Percentiles rank a stretch among this genome's conserved stretches.
phyloP scores from a whole-genome alignment of 2,888 invertebrate genomes.

The Drosophila affinis region DNA sequence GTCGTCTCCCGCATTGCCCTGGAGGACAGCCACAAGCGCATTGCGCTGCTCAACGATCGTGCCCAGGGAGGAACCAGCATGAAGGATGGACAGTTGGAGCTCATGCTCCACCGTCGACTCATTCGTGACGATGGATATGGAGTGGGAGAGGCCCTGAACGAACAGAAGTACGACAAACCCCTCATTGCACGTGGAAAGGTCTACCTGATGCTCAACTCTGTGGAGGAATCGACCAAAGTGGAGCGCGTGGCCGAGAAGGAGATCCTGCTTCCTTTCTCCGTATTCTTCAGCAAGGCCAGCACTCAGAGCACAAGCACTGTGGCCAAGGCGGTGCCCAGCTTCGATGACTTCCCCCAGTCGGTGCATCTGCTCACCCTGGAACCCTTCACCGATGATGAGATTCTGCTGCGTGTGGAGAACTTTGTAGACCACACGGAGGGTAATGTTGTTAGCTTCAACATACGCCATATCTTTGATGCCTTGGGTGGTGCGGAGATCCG shows the following conservation, averaged over 20 bases:
- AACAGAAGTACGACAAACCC: slow-evolving; percentile 88
- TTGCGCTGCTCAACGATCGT: slow-evolving; percentile 88
- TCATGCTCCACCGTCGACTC: slow-evolving; percentile 94
- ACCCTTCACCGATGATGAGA: slow-evolving; percentile 87
- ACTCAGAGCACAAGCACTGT: slow-evolving; percentile 80
- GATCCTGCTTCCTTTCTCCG: slow-evolving; percentile 86
- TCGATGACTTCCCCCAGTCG: slow-evolving; percentile 86
- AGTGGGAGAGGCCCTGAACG: slow-evolving; percentile 95
- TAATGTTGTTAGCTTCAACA: slow-evolving; percentile 71
- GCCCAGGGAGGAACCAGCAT: slow-evolving; percentile 92
- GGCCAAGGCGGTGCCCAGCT: slow-evolving; percentile 81
- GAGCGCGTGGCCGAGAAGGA: slow-evolving; percentile 85
- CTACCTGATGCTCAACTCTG: slow-evolving; percentile 84
- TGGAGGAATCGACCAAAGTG: slow-evolving; percentile 61
- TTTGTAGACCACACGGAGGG: slow-evolving; percentile 85
- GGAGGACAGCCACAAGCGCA: slow-evolving; percentile 84
- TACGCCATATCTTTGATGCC: slow-evolving; percentile 85
- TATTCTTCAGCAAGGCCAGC: slow-evolving; percentile 85
- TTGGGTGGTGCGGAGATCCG: slow-evolving; percentile 85
- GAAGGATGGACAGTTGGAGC: slow-evolving; percentile 89
- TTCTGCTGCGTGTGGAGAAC: slow-evolving; percentile 91
- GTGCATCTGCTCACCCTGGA: slow-evolving; percentile 92
- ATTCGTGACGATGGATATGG: slow-evolving; percentile 96
- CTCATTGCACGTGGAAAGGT: slow-evolving; percentile 89
- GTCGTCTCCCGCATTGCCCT: slow-evolving; percentile 92